Conservation (phyloP, 2,888 invertebrate species). For the Tipula vernalis region DNA sequence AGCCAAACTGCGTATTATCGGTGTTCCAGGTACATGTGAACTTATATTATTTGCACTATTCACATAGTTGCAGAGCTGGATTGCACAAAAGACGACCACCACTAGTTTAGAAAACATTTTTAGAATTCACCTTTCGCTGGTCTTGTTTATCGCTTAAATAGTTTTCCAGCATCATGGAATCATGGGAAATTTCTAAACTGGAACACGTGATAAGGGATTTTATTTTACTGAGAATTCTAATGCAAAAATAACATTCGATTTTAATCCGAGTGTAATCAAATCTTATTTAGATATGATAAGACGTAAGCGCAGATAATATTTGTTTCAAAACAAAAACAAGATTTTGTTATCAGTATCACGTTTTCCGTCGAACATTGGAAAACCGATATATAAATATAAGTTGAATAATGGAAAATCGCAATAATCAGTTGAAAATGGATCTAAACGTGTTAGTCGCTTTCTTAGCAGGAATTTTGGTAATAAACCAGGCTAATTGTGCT, state of each 20-base stretch:
- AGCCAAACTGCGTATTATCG: background rate
- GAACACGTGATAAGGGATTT: background rate
- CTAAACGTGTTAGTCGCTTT: background rate
- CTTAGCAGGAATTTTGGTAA: background rate
- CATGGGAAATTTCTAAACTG: background rate
- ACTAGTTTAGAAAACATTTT: background rate
- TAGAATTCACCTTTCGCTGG: background rate
- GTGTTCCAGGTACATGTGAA: background rate
- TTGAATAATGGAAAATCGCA: background rate
- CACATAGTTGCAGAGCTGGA: background rate
- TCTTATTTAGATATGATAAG: background rate
- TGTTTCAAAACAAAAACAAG: background rate
- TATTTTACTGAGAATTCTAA: background rate
- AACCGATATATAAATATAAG: background rate
- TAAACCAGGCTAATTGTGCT: background rate
- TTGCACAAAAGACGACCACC: background rate
- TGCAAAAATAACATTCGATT: background rate
- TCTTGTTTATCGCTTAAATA: background rate
- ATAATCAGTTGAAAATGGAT: background rate
- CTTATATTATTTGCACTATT: background rate
- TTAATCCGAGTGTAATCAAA: background rate
- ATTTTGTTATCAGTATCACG: background rate
- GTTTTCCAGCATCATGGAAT: background rate
- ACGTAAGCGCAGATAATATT: background rate
- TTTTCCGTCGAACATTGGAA: background rate